Conservation (phyloP, 2,797 vertebrate species). For the Melanitta fusca region DNA sequence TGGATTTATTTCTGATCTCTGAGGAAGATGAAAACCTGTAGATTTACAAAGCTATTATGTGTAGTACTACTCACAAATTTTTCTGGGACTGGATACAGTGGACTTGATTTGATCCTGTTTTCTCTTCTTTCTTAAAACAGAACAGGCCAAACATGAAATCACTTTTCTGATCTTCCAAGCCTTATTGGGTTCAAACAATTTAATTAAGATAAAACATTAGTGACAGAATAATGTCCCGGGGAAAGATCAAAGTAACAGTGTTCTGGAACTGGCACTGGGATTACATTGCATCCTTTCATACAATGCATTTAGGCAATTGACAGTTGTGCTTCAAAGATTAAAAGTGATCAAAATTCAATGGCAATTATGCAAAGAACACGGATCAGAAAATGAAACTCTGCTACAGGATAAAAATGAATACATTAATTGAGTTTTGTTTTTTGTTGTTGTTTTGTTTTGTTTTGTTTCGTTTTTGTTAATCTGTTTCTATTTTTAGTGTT, state of each 20-base stretch:
- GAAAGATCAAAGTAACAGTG: background rate
- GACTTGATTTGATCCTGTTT: background rate
- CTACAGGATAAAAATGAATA: conserved; percentile 6
- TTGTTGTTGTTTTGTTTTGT: too few relatives aligned
- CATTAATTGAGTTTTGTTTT: background rate
- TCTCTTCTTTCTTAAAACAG: background rate
- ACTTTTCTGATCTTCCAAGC: background rate
- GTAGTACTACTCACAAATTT: background rate
- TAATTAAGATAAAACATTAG: background rate
- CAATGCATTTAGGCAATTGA: background rate
- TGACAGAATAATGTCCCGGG: background rate
- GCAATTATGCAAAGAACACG: background rate
- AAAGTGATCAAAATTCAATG: background rate
- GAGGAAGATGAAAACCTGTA: background rate
- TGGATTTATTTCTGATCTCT: background rate
- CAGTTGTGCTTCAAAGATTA: background rate
- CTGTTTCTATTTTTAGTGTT: conserved; percentile 72
- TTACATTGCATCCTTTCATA: background rate
- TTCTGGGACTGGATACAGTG: background rate
- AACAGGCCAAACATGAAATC: background rate
- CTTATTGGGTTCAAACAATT: background rate
- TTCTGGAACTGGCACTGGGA: background rate
- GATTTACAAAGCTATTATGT: background rate
- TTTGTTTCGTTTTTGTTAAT: background rate
- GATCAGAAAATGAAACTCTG: conserved; percentile 9